These are phyloP conservation scores for Uloborus plumipes DNA, from an alignment of 2,888 invertebrate genomes.

Conservation along the genomic window DNA sequence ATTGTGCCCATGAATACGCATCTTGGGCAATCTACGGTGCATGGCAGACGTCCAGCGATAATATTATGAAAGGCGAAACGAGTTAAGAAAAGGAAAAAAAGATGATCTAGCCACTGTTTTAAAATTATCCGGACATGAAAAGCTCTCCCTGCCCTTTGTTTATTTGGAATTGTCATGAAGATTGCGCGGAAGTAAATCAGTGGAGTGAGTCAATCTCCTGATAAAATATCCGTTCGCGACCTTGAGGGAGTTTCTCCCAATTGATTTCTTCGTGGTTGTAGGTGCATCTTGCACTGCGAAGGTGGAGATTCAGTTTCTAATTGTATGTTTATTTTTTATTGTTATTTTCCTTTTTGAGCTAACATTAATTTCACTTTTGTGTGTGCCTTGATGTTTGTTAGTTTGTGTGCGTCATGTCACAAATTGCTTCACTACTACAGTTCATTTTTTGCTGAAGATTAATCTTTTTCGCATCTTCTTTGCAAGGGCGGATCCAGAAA, in stretches of 20 bases:
- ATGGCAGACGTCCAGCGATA: neutral
- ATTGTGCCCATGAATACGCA: neutral
- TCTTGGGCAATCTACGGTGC: neutral
- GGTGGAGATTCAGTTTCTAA: too few species aligned
- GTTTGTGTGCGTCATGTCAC: too few species aligned
- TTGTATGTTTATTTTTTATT: too few species aligned
- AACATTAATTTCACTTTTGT: too few species aligned
- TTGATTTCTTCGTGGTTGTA: too few species aligned
- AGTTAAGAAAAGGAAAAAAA: neutral
- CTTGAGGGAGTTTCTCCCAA: neutral
- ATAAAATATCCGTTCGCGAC: neutral
- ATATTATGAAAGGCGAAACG: neutral
- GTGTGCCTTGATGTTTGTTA: too few species aligned
- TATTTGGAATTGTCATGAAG: constrained; percentile 6
- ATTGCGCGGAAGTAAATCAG: constrained; percentile 4
- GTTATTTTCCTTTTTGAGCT: too few species aligned
- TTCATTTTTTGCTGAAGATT: too few species aligned
- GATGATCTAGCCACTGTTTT: neutral
- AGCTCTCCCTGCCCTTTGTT: neutral
- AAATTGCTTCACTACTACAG: too few species aligned
- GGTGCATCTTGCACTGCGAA: too few species aligned
- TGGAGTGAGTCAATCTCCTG: constrained; percentile 4
- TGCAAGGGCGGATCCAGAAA: too few species aligned
- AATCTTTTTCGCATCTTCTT: too few species aligned
- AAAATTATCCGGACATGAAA: neutral